These are phyloP conservation scores for Stegophylla sp. DNA, from an alignment of 2,888 invertebrate genomes.

Conservation along the genomic window DNA sequence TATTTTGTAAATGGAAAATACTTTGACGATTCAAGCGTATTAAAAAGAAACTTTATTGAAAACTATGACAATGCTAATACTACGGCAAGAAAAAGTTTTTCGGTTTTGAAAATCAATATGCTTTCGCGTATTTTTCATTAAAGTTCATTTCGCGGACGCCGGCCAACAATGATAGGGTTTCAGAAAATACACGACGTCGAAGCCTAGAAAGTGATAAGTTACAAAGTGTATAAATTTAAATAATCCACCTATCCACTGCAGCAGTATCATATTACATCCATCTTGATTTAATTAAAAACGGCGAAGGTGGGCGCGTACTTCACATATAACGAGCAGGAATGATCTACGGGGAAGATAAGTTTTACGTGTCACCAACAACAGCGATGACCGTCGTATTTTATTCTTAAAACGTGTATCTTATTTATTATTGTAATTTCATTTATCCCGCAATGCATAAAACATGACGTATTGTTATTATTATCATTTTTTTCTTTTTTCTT, in stretches of 20 bases:
- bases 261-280: slow-evolving; percentile 22
- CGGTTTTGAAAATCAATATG: slow-evolving; percentile 36
- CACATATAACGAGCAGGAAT: not conserved
- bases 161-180: slow-evolving; percentile 40
- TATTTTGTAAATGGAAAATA: slow-evolving; percentile 18
- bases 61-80: slow-evolving; percentile 24
- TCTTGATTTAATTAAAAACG: slow-evolving; percentile 44
- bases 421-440: too few relatives aligned
- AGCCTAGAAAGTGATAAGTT: slow-evolving; percentile 49
- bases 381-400: not conserved
- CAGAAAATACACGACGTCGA: slow-evolving; percentile 14
- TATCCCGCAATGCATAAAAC: too few relatives aligned
- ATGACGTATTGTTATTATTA: too few relatives aligned
- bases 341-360: not conserved
- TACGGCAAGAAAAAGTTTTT: slow-evolving; percentile 25
- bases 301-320: not conserved
- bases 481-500: too few relatives aligned
- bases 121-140: slow-evolving; percentile 40
- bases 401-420: not conserved
- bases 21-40: slow-evolving; percentile 22
- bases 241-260: slow-evolving; percentile 14
- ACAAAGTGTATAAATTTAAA: slow-evolving; percentile 35
- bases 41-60: slow-evolving; percentile 11
- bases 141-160: slow-evolving; percentile 30
- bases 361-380: not conserved